These are phyloP conservation scores for Sterna hirundo DNA, from an alignment of 2,113 vertebrate genomes.

Conservation along the genomic window DNA sequence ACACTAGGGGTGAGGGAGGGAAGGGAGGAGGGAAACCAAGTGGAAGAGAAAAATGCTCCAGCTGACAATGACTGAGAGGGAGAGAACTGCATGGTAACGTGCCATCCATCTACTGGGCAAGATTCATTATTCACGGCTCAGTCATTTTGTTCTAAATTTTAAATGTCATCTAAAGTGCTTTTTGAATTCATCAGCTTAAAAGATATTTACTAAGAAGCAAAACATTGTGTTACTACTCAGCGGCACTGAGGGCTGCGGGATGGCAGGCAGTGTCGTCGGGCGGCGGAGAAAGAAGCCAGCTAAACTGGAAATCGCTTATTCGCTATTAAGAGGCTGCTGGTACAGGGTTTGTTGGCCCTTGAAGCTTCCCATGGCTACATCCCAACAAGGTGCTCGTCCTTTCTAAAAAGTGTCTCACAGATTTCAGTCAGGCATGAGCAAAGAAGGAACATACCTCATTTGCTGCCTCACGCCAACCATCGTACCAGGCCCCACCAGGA, in stretches of 20 bases:
- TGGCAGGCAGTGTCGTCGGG: rapidly evolving
- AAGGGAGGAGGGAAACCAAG: neutral
- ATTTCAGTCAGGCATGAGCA: neutral
- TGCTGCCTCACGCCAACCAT: neutral
- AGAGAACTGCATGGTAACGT: neutral
- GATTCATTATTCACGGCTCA: constrained; percentile 42
- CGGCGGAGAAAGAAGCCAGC: neutral
- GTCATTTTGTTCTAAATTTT: constrained; percentile 38
- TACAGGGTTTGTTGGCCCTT: neutral
- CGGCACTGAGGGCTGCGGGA: neutral
- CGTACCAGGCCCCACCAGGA: neutral
- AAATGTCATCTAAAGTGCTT: constrained; percentile 40
- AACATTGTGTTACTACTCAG: neutral
- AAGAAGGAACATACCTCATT: neutral
- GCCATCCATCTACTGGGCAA: constrained; percentile 42
- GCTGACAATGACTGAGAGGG: constrained; percentile 52
- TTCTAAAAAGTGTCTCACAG: neutral
- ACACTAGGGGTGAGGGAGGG: neutral
- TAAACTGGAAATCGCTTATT: neutral
- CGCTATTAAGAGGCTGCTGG: neutral
- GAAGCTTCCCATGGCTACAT: neutral
- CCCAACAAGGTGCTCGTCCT: neutral
- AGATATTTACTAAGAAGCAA: constrained; percentile 45
- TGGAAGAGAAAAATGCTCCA: constrained; percentile 21
- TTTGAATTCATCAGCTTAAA: constrained; percentile 47